Evolutionary conservation across 1,140 invertebrate genomes (phyloP), one percentile per base, ranked within the genome.

Genomic region (Drosophila aff.): DNA sequence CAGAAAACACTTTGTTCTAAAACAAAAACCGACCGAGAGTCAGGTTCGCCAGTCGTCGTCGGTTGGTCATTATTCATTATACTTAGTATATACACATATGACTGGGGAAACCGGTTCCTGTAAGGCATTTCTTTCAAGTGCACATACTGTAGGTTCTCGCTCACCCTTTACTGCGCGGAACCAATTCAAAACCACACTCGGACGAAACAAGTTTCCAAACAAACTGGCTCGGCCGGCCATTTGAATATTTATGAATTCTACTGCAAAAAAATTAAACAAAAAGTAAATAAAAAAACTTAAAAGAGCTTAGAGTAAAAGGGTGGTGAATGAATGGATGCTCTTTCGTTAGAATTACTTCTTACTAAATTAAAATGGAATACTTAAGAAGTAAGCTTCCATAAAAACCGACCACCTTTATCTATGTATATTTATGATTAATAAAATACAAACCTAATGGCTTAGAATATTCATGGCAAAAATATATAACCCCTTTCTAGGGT

Each of bases 61-160:
- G 33, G 55, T 23, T 66, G 75, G 47, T 55, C 63, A 66, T 76
- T 76, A 58, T 76, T 63, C 52, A 76, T 52, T 80, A 67, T 66
- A 55, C 18, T 36, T 36, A 53, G 52, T 36, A 36, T 36, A 53
- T 53, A 53, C 13, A 81, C 60, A 74, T 38, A 61, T 61, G 49
- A 36, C 31, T 68, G 41, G 50, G 23, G 31, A 63, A 73, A 89
- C 84, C 85, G 84, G 84, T 87, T 87, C 65, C 13, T 61, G 53
- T 75, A 53, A 63, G 53, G 53, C 77, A 89, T 87, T 84, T 87
- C 84, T 87, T 87, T 87, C 73, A 87, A 87, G 84, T 87, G 82
- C 84, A 89, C 72, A 55, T 46, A 67, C 43, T 74, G 63, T 66
- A 74, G 64, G 82, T 81, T 87, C 43, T 68, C 69, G 36, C 53